These are phyloP conservation scores for Toxonevra muliebris DNA, from an alignment of 2,888 invertebrate genomes.

Conservation along the genomic window DNA sequence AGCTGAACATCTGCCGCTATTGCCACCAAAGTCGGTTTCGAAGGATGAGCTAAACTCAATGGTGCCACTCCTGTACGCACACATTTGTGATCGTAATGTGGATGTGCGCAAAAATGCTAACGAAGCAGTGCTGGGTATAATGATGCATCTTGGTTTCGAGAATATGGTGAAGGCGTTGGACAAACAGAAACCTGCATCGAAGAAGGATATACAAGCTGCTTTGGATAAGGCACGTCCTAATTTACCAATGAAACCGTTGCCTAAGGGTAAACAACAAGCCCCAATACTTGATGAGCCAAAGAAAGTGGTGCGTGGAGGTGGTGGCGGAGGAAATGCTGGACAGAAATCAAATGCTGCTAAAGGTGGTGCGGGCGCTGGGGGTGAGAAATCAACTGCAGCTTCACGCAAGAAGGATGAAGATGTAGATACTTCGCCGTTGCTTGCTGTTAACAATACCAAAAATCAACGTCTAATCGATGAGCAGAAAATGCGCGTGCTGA, in stretches of 20 bases:
- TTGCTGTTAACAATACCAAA: conserved; percentile 86
- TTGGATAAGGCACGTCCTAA: conserved; percentile 87
- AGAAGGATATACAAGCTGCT: conserved; percentile 78
- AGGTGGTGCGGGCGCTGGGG: conserved; percentile 27
- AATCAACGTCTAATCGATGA: conserved; percentile 94
- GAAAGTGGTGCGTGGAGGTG: conserved; percentile 57
- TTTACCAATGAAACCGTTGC: conserved; percentile 82
- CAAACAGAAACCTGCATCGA: conserved; percentile 75
- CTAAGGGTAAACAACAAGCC: conserved; percentile 71
- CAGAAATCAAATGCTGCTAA: conserved; percentile 46
- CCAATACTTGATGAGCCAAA: conserved; percentile 67
- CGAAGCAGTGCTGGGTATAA: conserved; percentile 89
- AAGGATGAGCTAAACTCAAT: conserved; percentile 84
- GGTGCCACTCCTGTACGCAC: conserved; percentile 80
- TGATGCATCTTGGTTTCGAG: conserved; percentile 88
- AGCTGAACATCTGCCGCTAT: conserved; percentile 79
- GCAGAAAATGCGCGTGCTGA: conserved; percentile 88
- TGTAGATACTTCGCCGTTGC: conserved; percentile 79
- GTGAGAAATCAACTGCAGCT: conserved; percentile 61
- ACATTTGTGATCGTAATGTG: conserved; percentile 89
- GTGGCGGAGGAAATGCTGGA: conserved; percentile 41
- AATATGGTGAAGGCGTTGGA: conserved; percentile 63
- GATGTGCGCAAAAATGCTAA: conserved; percentile 91
- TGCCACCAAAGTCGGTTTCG: conserved; percentile 75
- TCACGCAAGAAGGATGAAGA: conserved; percentile 85